Evolutionary conservation across 2,797 vertebrate genomes (phyloP).

Genomic region (Pelobates cultripes): DNA sequence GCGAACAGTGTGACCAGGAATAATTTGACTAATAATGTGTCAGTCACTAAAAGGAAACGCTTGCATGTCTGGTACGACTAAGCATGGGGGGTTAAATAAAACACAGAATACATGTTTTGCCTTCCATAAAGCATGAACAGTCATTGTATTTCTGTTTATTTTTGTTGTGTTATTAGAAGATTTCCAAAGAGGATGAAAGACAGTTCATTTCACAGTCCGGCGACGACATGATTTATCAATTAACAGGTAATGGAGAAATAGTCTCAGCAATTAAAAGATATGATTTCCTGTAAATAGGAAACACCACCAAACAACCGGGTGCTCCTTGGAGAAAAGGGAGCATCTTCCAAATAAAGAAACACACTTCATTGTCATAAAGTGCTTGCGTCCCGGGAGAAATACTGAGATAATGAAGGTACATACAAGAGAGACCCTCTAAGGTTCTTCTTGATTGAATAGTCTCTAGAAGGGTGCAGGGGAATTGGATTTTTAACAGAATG

Average conservation of each 20-base stretch:
- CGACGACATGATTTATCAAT: slow-evolving; percentile 89
- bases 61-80: slow-evolving; percentile 55
- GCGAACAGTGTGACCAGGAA: too few species aligned
- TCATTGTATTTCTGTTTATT: slow-evolving; percentile 9
- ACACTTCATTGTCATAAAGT: slow-evolving; percentile 77
- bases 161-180: slow-evolving; percentile 38
- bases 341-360: slow-evolving; percentile 77
- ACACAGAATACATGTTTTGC: too few species aligned
- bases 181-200: slow-evolving; percentile 47
- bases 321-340: slow-evolving; percentile 73
- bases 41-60: slow-evolving; percentile 17
- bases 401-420: slow-evolving; percentile 76
- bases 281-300: slow-evolving; percentile 94
- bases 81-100: too few species aligned
- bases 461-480: slow-evolving; percentile 68
- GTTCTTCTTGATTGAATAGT: slow-evolving; percentile 74
- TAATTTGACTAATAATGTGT: too few species aligned
- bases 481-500: slow-evolving; percentile 65
- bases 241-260: slow-evolving; percentile 90
- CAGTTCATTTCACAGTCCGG: slow-evolving; percentile 68
- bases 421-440: slow-evolving; percentile 71
- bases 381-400: slow-evolving; percentile 72
- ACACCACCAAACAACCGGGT: slow-evolving; percentile 81
- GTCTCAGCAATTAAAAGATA: slow-evolving; percentile 85
- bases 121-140: neutral